Conservation (phyloP, 2,888 invertebrate species). For the Ptycholaimellus sp. region DNA sequence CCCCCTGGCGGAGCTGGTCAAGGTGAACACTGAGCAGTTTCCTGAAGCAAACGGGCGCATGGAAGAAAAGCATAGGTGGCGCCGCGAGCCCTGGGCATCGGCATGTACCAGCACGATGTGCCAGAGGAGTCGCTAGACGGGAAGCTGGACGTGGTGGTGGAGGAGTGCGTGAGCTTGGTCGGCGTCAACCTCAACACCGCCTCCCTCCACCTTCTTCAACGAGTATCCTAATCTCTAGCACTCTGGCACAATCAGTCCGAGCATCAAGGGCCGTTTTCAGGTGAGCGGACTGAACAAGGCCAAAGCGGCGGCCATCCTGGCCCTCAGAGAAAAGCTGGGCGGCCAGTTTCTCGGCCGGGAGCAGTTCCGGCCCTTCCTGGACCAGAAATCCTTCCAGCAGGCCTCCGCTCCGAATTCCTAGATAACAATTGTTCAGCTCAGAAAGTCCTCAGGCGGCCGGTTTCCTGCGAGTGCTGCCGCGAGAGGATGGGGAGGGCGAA, state of each 20-base stretch:
- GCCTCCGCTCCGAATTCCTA: not conserved
- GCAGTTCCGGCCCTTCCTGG: not conserved
- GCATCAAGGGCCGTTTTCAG: conserved; percentile 7
- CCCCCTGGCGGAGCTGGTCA: conserved; percentile 67
- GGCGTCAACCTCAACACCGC: not conserved
- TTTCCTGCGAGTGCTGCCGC: no score
- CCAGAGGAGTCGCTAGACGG: conserved; percentile 45
- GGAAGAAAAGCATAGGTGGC: no score
- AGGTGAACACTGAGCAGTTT: no score
- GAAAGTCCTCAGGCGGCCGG: no score
- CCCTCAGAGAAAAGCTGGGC: conserved; percentile 44
- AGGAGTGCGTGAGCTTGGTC: conserved; percentile 33
- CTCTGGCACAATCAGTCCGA: not conserved
- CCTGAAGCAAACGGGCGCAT: no score
- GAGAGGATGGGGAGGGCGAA: no score
- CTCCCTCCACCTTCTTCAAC: not conserved
- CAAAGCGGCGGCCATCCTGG: conserved; percentile 51
- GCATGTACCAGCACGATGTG: conserved; percentile 72
- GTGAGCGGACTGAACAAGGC: conserved; percentile 53
- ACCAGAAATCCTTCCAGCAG: conserved; percentile 37
- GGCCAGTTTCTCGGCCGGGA: conserved; percentile 41
- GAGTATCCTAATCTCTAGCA: not conserved
- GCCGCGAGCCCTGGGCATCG: conserved; percentile 68
- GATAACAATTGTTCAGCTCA: not conserved
- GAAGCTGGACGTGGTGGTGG: conserved; percentile 52